A percentile compares a stretch with the other conserved stretches of the same genome.
phyloP scores from a whole-genome alignment of 2,888 invertebrate species.

The Drosophila putrida region DNA sequence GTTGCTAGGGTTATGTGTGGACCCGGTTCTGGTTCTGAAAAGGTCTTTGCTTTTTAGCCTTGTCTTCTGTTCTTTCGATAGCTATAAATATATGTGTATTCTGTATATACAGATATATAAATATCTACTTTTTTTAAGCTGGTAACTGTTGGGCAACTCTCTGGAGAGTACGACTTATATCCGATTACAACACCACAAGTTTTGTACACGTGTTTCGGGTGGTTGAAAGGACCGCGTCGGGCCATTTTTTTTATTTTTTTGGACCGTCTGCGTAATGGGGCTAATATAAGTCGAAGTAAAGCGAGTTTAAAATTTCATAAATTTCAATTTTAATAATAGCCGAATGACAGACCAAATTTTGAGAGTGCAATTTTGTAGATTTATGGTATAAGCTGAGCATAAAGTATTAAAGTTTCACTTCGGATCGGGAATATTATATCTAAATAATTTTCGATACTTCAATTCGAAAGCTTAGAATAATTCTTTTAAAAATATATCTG shows the following conservation, averaged over 20 bases:
- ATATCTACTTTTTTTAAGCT: constrained; percentile 8
- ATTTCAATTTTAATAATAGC: constrained; percentile 41
- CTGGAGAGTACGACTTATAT: constrained; percentile 73
- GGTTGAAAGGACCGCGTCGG: constrained; percentile 41
- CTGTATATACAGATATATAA: background rate
- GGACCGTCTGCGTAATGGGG: constrained; percentile 47
- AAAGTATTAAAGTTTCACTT: background rate
- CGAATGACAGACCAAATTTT: constrained; percentile 11
- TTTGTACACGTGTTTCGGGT: constrained; percentile 40
- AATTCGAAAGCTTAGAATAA: background rate
- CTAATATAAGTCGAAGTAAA: constrained; percentile 45
- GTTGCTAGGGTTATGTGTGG: constrained; percentile 36
- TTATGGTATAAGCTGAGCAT: background rate
- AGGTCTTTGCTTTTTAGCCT: constrained; percentile 36
- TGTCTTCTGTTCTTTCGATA: constrained; percentile 42
- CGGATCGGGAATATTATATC: too few species aligned
- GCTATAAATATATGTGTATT: constrained; percentile 16
- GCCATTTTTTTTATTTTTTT: constrained; percentile 13
- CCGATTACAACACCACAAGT: constrained; percentile 77
- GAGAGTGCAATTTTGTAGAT: constrained; percentile 1
- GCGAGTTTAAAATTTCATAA: constrained; percentile 54
- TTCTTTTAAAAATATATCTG: background rate
- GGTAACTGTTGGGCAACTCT: constrained; percentile 39
- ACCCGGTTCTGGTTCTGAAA: constrained; percentile 17
- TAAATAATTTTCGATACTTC: background rate